Base-by-base conservation (phyloP, 2,797 vertebrate species). In the Aphelocoma californica region DNA sequence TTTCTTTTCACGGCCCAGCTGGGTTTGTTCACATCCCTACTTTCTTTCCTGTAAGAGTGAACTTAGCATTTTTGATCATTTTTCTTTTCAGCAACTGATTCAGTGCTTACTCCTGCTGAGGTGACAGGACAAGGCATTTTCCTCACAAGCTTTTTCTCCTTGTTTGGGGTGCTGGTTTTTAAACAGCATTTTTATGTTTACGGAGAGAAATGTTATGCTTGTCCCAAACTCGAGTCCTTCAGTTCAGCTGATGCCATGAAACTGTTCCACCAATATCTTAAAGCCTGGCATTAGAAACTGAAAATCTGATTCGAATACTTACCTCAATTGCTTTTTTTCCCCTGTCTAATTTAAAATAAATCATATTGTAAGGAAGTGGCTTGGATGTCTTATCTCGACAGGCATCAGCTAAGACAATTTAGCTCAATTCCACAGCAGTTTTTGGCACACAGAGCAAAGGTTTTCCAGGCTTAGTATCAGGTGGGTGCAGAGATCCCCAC, bases 401-500 rank as follows among this genome's bases (percentile, higher is more conserved):
- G 56, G 58, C 42, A 61, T 62, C 51, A 66, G 40, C n/a, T 72
- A 58, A 70, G 71, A 70, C 7, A 58, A 51, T 72, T 86, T 24
- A 79, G 19, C n/a, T 87, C 54, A 53, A 19, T 66, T 84, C 81
- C 51, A 4, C 24, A 28, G 40, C 50, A 70, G 18, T 3, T 89
- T 86, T 40, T 85, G 54, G 51, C 71, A 48, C 12, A 31, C 13
- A 31, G 44, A 86, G 34, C 74, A 81, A 15, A 72, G n/a, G 20
- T 73, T 16, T 6, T 80, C 48, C 29, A 67, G 72, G 53, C 72
- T 91, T 42, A 36, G 14, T 82, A 53, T 91, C 85, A 69, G 90
- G 87, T 81, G 72, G 81, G 92, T 86, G 83, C 93, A 73, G 83
- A 85, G 67, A 91, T 91, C 81, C 60, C 62, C 60, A 53, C 44